phyloP scores from a whole-genome alignment of 2,888 invertebrate genomes.

The Limnephilus marmoratus region DNA sequence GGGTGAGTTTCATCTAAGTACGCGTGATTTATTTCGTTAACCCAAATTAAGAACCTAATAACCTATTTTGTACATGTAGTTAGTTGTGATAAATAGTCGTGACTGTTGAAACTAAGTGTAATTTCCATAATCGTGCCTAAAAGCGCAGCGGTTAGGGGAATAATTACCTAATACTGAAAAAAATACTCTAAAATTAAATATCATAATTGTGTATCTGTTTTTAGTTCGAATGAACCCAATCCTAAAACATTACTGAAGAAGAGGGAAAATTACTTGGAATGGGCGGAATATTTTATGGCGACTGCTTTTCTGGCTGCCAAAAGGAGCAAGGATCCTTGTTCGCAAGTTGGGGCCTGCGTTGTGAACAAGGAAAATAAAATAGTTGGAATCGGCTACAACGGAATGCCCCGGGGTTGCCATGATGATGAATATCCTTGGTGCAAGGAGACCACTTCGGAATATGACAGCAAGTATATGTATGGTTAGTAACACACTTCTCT shows the following conservation, averaged over 20 bases:
- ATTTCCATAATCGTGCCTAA: no score
- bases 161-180: no score
- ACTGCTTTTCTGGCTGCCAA: conserved; percentile 93
- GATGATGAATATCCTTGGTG: conserved; percentile 96
- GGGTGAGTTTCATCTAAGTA: no score
- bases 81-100: no score
- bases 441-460: conserved; percentile 78
- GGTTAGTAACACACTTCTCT: conserved; percentile 76
- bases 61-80: no score
- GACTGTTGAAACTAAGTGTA: no score
- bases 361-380: conserved; percentile 92
- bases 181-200: neutral
- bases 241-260: conserved; percentile 70
- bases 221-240: neutral
- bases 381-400: conserved; percentile 97
- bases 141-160: no score
- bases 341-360: conserved; percentile 97
- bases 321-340: conserved; percentile 95
- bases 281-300: conserved; percentile 98
- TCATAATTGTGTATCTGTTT: neutral
- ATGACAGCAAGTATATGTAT: conserved; percentile 91
- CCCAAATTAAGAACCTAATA: no score
- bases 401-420: conserved; percentile 93
- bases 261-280: conserved; percentile 83
- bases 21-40: no score